Evolutionary conservation across 2,113 vertebrate genomes (phyloP), one percentile per base, ranked within the genome.

Genomic region (Calonectris borealis): DNA sequence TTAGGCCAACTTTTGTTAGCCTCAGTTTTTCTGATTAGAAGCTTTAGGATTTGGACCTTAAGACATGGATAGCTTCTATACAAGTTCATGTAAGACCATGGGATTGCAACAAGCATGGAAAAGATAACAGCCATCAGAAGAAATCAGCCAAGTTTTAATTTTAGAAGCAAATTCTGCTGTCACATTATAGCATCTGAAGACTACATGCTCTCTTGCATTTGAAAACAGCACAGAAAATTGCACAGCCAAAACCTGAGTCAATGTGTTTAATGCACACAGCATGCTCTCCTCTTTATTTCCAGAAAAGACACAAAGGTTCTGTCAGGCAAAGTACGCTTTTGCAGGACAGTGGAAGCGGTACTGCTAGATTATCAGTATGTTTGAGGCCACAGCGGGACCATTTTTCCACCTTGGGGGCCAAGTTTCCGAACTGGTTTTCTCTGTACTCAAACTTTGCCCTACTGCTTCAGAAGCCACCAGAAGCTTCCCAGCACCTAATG

Each of bases 91-190:
- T 65, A 64, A 66, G 14, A 90, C 52, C 19, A 46, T 46, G 48
- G 40, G 34, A 48, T 73, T 86, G 64, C 64, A 80, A 38, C 51
- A 84, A 52, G 68, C 42, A 19, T 12, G 9, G 51, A 29, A 49
- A 87, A 91, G 84, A 71, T 51, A 78, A 20, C 38, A 91, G 16
- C 48, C 77, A 77, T 95, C 78, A 96, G 62, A 80, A 88, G 86
- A 93, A 89, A 95, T 95, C 75, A 95, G 38, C 54, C 51, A 95
- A 38, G 87, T 75, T 95, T 95, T 95, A 96, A 95, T 96, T 97
- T 94, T 96, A 83, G 96, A 83, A 94, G 64, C 75, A 70, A 93
- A 94, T 97, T 97, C 95, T 93, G 79, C 91, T 95, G 93, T 95
- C 95, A 96, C 75, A 86, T 94, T 96, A 95, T 72, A 81, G 51